Percentiles rank a stretch among this genome's conserved stretches.
phyloP scores from a whole-genome alignment of 2,888 invertebrate species.

The Anorthoa munda region DNA sequence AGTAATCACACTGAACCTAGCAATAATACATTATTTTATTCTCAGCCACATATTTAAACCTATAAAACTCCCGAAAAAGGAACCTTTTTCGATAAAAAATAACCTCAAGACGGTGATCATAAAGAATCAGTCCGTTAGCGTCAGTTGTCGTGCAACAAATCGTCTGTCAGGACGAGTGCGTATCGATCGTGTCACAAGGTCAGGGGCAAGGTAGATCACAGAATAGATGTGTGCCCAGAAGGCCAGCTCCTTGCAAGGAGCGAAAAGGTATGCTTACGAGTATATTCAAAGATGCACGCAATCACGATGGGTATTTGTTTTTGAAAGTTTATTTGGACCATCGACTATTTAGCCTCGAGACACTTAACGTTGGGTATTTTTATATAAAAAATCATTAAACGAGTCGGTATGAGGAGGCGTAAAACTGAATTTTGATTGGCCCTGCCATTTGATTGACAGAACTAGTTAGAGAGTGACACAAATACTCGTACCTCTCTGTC shows the following conservation, averaged over 20 bases:
- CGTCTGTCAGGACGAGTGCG: constrained; percentile 49
- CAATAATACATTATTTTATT: not conserved
- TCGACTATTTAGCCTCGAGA: too few species aligned
- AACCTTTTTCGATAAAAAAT: constrained; percentile 9
- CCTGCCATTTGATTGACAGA: too few species aligned
- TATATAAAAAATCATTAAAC: too few species aligned
- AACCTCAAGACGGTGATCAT: constrained; percentile 13
- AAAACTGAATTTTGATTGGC: too few species aligned
- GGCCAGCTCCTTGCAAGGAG: fast-evolving
- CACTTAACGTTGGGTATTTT: too few species aligned
- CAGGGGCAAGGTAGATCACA: constrained; percentile 41
- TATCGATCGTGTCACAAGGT: constrained; percentile 59
- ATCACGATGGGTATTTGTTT: not conserved
- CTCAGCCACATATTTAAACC: not conserved
- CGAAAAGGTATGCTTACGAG: not conserved
- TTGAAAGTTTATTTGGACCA: not conserved
- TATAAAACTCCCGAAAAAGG: not conserved
- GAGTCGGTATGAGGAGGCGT: too few species aligned
- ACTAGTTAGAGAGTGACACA: too few species aligned
- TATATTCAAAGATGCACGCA: too few species aligned
- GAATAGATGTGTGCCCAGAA: constrained; percentile 3
- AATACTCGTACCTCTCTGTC: too few species aligned
- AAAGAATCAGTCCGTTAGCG: constrained; percentile 15
- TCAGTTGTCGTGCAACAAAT: constrained; percentile 47
- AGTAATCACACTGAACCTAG: not conserved